Percentiles rank a stretch among this genome's conserved stretches.
Conservation (phyloP, 2,113 vertebrate genomes). For the Panthera uncia region DNA sequence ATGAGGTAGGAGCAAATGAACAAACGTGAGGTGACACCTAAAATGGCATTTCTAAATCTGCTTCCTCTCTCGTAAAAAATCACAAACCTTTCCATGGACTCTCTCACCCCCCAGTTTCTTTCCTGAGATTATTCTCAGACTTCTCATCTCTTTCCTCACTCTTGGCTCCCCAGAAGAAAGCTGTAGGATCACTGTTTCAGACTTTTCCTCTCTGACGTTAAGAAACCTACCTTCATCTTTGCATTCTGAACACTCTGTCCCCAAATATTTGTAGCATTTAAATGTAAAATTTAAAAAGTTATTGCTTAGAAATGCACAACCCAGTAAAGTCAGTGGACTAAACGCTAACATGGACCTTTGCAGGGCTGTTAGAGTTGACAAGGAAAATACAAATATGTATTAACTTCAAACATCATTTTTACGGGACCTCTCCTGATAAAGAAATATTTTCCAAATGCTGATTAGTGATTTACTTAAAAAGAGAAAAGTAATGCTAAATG, state of each 20-base stretch:
- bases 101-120: background rate
- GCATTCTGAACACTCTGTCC: background rate
- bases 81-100: background rate
- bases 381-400: constrained; percentile 80
- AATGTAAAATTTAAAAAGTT: background rate
- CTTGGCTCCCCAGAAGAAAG: background rate
- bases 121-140: background rate
- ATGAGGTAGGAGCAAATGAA: too few relatives aligned
- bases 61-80: background rate
- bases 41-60: background rate
- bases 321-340: constrained; percentile 40
- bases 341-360: constrained; percentile 65
- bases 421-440: constrained; percentile 75
- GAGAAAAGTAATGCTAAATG: constrained; percentile 77
- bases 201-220: background rate
- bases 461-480: constrained; percentile 77
- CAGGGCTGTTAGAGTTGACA: constrained; percentile 71
- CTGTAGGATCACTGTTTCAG: background rate
- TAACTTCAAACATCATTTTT: constrained; percentile 79
- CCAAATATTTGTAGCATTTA: background rate
- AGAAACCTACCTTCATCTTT: background rate
- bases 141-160: background rate
- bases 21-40: background rate
- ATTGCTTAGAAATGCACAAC: background rate
- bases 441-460: constrained; percentile 80